Percentiles rank a stretch among this genome's conserved stretches.
These are phyloP conservation scores for Tenthredo livida DNA, from an alignment of 2,888 invertebrate genomes.

Conservation along the genomic window DNA sequence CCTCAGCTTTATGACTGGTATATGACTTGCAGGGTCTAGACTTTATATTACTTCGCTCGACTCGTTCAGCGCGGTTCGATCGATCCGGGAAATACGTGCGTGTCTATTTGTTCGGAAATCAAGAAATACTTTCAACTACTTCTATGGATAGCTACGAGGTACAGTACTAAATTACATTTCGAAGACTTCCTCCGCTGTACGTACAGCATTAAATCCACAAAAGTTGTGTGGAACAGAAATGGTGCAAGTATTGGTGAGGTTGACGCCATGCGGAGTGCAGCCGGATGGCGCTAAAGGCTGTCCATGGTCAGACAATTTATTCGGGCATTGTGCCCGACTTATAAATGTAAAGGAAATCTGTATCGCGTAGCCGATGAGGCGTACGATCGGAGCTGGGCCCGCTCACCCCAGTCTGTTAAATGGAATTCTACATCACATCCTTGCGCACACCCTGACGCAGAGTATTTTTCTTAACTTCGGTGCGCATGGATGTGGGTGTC, in stretches of 20 bases:
- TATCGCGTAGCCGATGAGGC: constrained; percentile 70
- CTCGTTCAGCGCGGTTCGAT: constrained; percentile 53
- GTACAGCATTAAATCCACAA: not conserved
- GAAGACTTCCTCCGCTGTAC: not conserved
- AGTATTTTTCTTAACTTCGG: not conserved
- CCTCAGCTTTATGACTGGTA: constrained; percentile 72
- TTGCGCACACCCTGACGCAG: not conserved
- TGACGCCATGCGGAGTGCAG: constrained; percentile 10
- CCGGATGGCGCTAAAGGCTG: constrained; percentile 64
- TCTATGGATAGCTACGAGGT: not conserved
- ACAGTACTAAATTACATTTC: not conserved
- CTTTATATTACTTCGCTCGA: constrained; percentile 72
- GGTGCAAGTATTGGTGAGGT: not conserved
- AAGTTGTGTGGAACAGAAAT: not conserved
- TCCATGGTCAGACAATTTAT: constrained; percentile 66
- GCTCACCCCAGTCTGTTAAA: constrained; percentile 57
- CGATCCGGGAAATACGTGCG: not conserved
- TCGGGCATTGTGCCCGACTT: constrained; percentile 62
- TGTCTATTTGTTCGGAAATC: constrained; percentile 21
- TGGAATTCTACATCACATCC: constrained; percentile 63
- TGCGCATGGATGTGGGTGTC: not conserved
- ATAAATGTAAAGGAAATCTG: constrained; percentile 73
- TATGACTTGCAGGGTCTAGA: constrained; percentile 69
- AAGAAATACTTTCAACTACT: not conserved
- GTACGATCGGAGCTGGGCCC: constrained; percentile 62